Evolutionary conservation across 2,888 invertebrate genomes (phyloP).

Genomic region (Meloe dianella): DNA sequence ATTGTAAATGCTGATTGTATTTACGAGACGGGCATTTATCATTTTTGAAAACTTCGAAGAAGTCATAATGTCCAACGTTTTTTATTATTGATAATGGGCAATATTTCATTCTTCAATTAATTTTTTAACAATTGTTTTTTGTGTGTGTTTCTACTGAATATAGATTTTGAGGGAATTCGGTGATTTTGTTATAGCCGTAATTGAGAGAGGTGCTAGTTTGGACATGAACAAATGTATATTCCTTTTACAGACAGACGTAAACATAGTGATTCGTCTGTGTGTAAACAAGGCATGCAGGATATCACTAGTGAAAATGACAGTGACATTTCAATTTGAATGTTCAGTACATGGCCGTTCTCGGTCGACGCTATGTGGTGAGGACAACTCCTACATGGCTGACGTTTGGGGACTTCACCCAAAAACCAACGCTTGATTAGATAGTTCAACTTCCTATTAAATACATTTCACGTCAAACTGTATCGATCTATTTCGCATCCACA

Average conservation of each 20-base stretch:
- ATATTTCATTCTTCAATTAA: neutral
- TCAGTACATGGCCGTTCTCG: slow-evolving; percentile 47
- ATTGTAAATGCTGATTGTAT: slow-evolving; percentile 1
- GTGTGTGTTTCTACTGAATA: neutral
- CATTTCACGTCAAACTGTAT: slow-evolving; percentile 27
- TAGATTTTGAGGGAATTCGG: neutral
- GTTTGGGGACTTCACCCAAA: slow-evolving; percentile 41
- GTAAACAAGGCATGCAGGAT: slow-evolving; percentile 40
- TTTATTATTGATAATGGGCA: neutral
- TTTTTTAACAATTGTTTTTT: neutral
- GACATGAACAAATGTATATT: slow-evolving; percentile 1
- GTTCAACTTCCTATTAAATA: slow-evolving; percentile 40
- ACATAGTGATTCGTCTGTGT: slow-evolving; percentile 49
- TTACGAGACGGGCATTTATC: neutral
- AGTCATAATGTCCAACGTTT: neutral
- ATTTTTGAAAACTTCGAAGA: slow-evolving; percentile 1
- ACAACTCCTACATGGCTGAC: slow-evolving; percentile 37
- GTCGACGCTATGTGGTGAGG: slow-evolving; percentile 46
- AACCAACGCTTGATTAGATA: slow-evolving; percentile 39
- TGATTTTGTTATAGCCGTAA: neutral
- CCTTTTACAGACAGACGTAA: slow-evolving; percentile 47
- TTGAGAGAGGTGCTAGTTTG: neutral
- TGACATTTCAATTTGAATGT: slow-evolving; percentile 58
- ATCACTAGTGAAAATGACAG: slow-evolving; percentile 55
- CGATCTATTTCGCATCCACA: slow-evolving; percentile 11